phyloP scores from a whole-genome alignment of 92 coral and sea anemone genomes.

The Paragorgia papillata region DNA sequence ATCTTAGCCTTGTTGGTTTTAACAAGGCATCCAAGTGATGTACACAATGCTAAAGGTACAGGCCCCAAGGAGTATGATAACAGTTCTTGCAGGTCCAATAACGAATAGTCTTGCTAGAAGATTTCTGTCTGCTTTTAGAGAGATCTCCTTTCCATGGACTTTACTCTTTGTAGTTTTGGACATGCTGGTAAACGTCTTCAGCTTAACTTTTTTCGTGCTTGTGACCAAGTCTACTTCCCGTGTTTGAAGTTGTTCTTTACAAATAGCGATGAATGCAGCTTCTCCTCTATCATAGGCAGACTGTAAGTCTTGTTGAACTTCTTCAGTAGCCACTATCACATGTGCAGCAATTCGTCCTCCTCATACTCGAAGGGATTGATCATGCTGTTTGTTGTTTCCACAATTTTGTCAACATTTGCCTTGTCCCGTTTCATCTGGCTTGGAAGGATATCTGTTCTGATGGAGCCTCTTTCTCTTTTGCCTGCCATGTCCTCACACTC shows the following conservation, averaged over 20 bases:
- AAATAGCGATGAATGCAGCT: slow-evolving; percentile 20
- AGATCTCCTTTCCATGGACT: slow-evolving; percentile 14
- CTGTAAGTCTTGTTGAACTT: slow-evolving; percentile 18
- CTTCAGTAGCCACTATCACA: slow-evolving; percentile 8
- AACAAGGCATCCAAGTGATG: slow-evolving; percentile 16
- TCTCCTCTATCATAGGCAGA: slow-evolving; percentile 20
- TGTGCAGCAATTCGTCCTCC: slow-evolving; percentile 2
- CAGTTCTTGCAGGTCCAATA: slow-evolving; percentile 16
- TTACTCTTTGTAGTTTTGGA: no score
- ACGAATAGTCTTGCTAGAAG: slow-evolving; percentile 24
- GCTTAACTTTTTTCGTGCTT: slow-evolving; percentile 9
- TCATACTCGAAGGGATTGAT: no score
- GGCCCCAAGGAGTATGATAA: slow-evolving; percentile 19
- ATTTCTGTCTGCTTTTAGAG: slow-evolving; percentile 4
- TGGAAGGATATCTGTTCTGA: no score
- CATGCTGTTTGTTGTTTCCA: no score
- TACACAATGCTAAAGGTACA: slow-evolving; percentile 20
- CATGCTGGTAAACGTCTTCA: no score
- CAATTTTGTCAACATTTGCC: no score
- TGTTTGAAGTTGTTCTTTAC: slow-evolving; percentile 23
- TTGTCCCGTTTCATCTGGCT: no score
- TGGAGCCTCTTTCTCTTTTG: no score
- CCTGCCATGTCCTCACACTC: no score
- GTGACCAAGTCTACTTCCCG: slow-evolving; percentile 17
- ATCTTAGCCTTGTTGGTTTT: slow-evolving; percentile 19